phyloP scores from a whole-genome alignment of 2,888 invertebrate species.

The Protodeltote pygarga region DNA sequence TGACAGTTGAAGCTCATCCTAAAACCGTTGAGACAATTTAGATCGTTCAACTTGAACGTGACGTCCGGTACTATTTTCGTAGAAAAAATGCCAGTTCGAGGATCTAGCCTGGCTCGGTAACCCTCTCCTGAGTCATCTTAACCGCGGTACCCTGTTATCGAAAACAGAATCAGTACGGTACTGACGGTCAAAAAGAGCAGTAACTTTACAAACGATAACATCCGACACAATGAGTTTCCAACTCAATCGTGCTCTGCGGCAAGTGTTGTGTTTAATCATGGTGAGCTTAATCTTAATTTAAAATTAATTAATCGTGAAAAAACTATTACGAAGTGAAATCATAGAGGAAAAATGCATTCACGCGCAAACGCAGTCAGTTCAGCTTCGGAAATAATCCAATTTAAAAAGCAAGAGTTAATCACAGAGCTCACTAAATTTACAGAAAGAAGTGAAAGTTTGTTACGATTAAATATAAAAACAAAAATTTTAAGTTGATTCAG shows the following conservation, averaged over 20 bases:
- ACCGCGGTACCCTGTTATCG: conserved; percentile 64
- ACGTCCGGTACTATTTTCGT: conserved; percentile 70
- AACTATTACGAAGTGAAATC: conserved; percentile 58
- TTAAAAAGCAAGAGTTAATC: conserved; percentile 68
- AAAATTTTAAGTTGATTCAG: conserved; percentile 50
- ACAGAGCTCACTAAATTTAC: conserved; percentile 65
- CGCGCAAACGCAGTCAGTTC: conserved; percentile 26
- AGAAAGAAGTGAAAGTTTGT: conserved; percentile 74
- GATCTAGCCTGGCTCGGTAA: conserved; percentile 59
- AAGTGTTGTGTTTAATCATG: conserved; percentile 59
- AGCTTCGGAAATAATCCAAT: conserved; percentile 57
- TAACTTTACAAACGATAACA: conserved; percentile 57
- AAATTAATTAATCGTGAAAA: conserved; percentile 38
- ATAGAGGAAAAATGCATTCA: conserved; percentile 27
- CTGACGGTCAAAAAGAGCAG: conserved; percentile 60
- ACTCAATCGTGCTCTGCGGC: conserved; percentile 50
- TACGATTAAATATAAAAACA: conserved; percentile 60
- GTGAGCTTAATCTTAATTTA: conserved; percentile 47
- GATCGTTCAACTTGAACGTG: conserved; percentile 81
- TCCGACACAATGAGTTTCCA: conserved; percentile 53
- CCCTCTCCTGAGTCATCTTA: conserved; percentile 66
- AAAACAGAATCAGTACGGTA: conserved; percentile 67
- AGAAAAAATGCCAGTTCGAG: conserved; percentile 60
- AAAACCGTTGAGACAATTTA: conserved; percentile 67
- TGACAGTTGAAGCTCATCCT: conserved; percentile 48